Conservation (phyloP, 1,140 invertebrate genomes). For the Drosophila elegans region DNA sequence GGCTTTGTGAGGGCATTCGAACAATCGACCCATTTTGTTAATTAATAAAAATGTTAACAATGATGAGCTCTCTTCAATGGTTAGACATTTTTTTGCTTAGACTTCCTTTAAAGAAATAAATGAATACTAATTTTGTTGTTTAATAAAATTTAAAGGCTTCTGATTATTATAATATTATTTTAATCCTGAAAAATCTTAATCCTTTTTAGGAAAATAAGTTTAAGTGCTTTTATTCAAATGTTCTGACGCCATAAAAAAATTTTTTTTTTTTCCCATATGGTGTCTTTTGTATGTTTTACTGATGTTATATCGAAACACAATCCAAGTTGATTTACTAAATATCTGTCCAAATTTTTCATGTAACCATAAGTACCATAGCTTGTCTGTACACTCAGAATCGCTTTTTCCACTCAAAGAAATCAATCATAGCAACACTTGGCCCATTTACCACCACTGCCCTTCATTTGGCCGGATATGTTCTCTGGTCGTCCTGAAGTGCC, state of each 20-base stretch:
- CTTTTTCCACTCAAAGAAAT: conserved; percentile 43
- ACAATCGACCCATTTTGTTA: conserved; percentile 65
- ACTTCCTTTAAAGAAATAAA: not conserved
- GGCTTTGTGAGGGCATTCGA: conserved; percentile 1
- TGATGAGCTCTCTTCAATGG: conserved; percentile 28
- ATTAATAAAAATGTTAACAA: conserved; percentile 75
- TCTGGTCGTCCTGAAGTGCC: conserved; percentile 47
- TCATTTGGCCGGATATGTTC: conserved; percentile 48
- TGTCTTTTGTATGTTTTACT: not conserved
- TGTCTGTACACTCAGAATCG: conserved; percentile 12
- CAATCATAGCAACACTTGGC: conserved; percentile 51
- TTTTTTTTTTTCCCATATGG: not conserved
- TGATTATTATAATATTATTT: too few species aligned
- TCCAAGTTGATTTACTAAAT: conserved; percentile 33
- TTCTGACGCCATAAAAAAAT: too few species aligned
- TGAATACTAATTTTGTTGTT: too few species aligned
- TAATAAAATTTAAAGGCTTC: too few species aligned
- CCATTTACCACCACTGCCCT: conserved; percentile 19
- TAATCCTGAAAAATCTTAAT: too few species aligned
- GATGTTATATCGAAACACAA: not conserved
- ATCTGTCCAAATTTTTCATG: conserved; percentile 7
- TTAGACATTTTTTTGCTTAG: not conserved
- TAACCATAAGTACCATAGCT: conserved; percentile 34
- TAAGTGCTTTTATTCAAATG: too few species aligned
- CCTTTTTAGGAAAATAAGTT: too few species aligned